Evolutionary conservation across 1,140 invertebrate species (phyloP).

Genomic region (Drosophila pallidifrons): DNA sequence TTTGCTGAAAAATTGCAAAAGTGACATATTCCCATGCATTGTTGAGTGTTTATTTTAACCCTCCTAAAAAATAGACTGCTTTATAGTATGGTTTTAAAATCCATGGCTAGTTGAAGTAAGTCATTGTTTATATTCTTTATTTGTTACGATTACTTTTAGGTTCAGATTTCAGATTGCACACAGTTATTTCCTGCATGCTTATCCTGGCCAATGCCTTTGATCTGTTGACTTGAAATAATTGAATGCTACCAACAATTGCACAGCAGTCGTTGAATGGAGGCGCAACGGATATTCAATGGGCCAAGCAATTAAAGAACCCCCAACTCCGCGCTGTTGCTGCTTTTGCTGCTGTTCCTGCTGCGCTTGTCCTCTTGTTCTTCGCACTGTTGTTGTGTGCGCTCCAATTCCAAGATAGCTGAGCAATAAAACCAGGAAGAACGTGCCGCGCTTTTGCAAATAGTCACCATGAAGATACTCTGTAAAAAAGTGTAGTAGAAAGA

Average conservation of each 20-base stretch:
- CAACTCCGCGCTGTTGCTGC: not conserved
- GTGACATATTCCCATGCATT: too few species aligned
- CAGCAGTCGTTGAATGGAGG: constrained; percentile 18
- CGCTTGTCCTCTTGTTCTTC: not conserved
- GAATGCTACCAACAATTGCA: constrained; percentile 73
- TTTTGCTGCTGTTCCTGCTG: not conserved
- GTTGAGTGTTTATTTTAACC: too few species aligned
- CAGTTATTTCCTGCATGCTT: constrained; percentile 4
- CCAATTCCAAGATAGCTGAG: constrained; percentile 19
- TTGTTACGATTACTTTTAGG: not conserved
- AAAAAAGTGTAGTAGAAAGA: not conserved
- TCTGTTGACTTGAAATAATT: constrained; percentile 67
- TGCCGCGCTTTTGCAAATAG: not conserved
- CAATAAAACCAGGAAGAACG: constrained; percentile 5
- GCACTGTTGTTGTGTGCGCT: constrained; percentile 13
- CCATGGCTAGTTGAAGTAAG: not conserved
- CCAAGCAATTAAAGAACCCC: constrained; percentile 39
- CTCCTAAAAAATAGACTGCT: too few species aligned
- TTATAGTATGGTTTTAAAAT: not conserved
- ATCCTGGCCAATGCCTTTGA: constrained; percentile 36
- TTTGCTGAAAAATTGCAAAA: too few species aligned
- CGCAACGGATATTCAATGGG: constrained; percentile 39
- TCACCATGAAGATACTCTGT: not conserved
- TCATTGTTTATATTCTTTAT: not conserved
- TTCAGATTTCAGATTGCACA: not conserved